A percentile compares a stretch with the other conserved stretches of the same genome.
phyloP scores from a whole-genome alignment of 2,888 invertebrate species.

The Microdon myrmicae region DNA sequence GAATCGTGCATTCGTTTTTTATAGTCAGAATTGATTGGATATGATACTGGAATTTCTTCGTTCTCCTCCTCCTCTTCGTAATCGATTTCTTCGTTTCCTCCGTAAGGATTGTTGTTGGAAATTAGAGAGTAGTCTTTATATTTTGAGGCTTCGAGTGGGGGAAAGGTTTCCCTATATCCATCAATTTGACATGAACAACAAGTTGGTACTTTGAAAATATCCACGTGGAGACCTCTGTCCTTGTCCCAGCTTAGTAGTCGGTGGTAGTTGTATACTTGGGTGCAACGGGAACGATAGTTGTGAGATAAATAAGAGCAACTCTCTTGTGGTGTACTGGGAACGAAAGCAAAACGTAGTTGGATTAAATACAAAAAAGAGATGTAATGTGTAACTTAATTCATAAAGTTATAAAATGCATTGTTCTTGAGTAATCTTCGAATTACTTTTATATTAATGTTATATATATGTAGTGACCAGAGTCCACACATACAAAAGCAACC shows the following conservation, averaged over 20 bases:
- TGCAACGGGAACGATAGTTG: constrained; percentile 82
- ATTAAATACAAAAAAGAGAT: neutral
- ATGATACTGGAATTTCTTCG: constrained; percentile 57
- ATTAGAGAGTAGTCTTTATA: constrained; percentile 55
- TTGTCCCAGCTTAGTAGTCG: constrained; percentile 84
- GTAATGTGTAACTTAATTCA: no score
- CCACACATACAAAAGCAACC: no score
- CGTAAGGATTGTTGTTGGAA: constrained; percentile 52
- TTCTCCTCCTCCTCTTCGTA: constrained; percentile 61
- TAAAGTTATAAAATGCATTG: no score
- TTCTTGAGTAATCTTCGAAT: no score
- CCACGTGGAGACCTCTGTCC: constrained; percentile 81
- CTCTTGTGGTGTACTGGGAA: constrained; percentile 76
- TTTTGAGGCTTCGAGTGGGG: constrained; percentile 66
- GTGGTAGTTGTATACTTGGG: constrained; percentile 86
- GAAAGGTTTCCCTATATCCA: constrained; percentile 77
- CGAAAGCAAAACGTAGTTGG: constrained; percentile 22
- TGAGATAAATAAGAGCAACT: constrained; percentile 83
- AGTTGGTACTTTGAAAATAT: constrained; percentile 85
- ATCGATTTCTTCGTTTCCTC: constrained; percentile 60
- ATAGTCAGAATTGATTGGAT: constrained; percentile 53
- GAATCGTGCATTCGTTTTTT: constrained; percentile 41
- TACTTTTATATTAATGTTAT: no score
- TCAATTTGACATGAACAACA: constrained; percentile 86
- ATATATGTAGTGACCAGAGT: no score